Evolutionary conservation across 2,113 vertebrate species (phyloP).

Genomic region (Stercorarius parasiticus): DNA sequence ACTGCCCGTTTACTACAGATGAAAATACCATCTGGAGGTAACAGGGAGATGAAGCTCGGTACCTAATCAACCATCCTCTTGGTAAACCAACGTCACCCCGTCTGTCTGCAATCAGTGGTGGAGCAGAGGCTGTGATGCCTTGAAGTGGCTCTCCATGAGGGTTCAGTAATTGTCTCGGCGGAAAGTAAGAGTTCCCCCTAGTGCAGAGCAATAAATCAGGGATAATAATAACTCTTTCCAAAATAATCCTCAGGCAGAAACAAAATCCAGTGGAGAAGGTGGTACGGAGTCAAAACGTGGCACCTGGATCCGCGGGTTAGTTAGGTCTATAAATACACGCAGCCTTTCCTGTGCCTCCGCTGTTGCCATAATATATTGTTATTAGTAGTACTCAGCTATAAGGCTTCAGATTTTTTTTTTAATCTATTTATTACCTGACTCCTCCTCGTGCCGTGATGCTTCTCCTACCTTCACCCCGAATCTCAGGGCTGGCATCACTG

Average conservation of each 20-base stretch:
- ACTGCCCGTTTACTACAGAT: not conserved
- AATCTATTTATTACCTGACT: not conserved
- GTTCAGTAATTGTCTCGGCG: conserved; percentile 66
- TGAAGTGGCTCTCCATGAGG: conserved; percentile 67
- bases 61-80: not conserved
- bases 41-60: not conserved
- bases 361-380: conserved; percentile 3
- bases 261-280: conserved; percentile 72
- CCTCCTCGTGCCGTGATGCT: not conserved
- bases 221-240: conserved; percentile 78
- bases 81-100: not conserved
- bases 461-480: not conserved
- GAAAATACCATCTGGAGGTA: not conserved
- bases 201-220: conserved; percentile 71
- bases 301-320: conserved; percentile 57
- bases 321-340: conserved; percentile 8
- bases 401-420: not conserved
- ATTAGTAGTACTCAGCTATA: not conserved
- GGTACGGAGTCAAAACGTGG: conserved; percentile 58
- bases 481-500: not conserved
- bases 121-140: conserved; percentile 42
- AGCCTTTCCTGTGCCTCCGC: not conserved
- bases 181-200: conserved; percentile 72
- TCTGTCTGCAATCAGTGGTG: conserved; percentile 26
- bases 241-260: conserved; percentile 77